Conservation (phyloP, 2,888 invertebrate genomes). For the Norana najaformis region DNA sequence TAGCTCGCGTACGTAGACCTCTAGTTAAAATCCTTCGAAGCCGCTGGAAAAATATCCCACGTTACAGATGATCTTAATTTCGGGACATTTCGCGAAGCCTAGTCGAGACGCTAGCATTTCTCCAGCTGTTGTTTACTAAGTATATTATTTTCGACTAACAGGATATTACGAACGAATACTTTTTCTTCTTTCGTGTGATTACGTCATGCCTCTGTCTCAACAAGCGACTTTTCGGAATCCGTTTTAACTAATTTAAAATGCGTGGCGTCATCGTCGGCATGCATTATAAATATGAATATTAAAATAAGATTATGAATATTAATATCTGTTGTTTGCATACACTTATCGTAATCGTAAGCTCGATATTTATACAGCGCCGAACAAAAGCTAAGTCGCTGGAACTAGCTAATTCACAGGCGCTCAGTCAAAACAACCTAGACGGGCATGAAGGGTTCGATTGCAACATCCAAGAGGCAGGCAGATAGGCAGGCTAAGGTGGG, state of each 20-base stretch:
- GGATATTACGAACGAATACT: neutral
- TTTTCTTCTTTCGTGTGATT: neutral
- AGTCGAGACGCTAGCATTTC: neutral
- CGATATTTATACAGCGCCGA: neutral
- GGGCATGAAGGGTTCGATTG: no score
- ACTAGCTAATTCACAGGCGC: no score
- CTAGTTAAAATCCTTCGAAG: neutral
- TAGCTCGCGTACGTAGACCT: neutral
- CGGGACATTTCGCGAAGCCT: neutral
- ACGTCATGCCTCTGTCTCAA: neutral
- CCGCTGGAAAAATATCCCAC: neutral
- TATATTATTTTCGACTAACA: neutral
- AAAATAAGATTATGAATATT: neutral
- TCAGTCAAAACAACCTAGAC: no score
- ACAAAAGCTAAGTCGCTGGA: no score
- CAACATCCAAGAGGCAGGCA: no score
- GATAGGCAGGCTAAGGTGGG: no score
- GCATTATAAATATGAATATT: neutral
- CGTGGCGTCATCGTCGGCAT: neutral
- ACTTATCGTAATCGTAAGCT: no score
- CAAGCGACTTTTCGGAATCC: neutral
- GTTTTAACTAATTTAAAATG: neutral
- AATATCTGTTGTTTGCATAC: no score
- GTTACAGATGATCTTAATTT: neutral
- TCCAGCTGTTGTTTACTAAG: conserved; percentile 5